phyloP scores from a whole-genome alignment of 2,797 vertebrate species.

The Pipistrellus nathusii region DNA sequence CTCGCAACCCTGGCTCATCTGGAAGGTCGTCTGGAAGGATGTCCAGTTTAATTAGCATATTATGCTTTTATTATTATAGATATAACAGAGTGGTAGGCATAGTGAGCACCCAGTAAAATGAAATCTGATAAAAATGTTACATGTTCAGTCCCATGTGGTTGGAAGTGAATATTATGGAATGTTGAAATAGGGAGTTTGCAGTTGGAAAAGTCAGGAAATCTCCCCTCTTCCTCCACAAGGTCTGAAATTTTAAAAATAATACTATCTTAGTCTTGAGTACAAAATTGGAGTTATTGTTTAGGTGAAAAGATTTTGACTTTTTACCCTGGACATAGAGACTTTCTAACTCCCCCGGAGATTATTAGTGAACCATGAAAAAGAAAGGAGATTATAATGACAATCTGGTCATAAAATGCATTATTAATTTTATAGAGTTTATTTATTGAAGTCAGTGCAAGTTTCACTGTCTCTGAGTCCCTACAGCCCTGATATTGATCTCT shows the following conservation, averaged over 20 bases:
- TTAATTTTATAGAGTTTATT: slow-evolving; percentile 76
- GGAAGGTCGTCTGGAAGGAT: too few species aligned
- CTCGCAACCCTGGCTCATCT: too few species aligned
- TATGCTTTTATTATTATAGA: too few species aligned
- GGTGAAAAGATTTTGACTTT: slow-evolving; percentile 48
- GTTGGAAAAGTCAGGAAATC: background rate
- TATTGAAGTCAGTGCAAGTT: slow-evolving; percentile 56
- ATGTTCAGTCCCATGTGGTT: background rate
- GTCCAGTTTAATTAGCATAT: too few species aligned
- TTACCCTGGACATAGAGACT: background rate
- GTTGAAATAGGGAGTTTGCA: background rate
- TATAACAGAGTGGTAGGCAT: background rate
- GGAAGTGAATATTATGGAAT: background rate
- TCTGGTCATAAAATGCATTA: slow-evolving; percentile 71
- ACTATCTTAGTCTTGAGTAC: background rate
- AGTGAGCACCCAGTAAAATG: background rate
- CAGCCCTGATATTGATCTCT: background rate
- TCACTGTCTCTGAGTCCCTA: background rate
- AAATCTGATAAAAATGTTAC: background rate
- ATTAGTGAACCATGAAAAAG: background rate
- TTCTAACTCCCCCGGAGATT: slow-evolving; percentile 44
- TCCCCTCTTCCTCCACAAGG: background rate
- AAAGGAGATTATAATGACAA: slow-evolving; percentile 59
- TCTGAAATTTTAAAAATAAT: background rate
- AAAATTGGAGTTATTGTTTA: slow-evolving; percentile 24